Base-by-base conservation (phyloP, 2,888 invertebrate genomes). In the Clanis bilineata region DNA sequence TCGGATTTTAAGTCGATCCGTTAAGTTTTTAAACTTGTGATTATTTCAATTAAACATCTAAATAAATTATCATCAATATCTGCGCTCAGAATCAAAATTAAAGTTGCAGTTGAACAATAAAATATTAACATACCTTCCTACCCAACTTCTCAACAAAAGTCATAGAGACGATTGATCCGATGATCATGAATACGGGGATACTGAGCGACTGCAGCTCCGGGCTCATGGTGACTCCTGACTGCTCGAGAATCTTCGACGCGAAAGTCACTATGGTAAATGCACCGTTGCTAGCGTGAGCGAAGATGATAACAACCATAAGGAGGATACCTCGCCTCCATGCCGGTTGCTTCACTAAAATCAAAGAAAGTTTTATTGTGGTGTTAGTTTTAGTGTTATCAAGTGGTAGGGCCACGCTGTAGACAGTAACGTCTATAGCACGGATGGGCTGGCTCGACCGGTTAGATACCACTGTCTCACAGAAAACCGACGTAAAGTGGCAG, bases 281-380 rank as follows among this genome's bases (percentile, higher is more conserved):
- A 7, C 82, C 84, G 61, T 77, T 79, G 18, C 67, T 54, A 0
- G 70, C 77, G 12, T 78, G 79, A 0, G 60, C 61, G 0, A 70
- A 3, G 44, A 76, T 67, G 1, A 76, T 45, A 1, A 69, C 18
- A 1, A 64, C 54, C 64, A 79, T 74, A 3, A 76, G 62, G 0
- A 73, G 6, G 15, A 79, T 74, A 0, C 75, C 81, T 25, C 68
- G 74, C 2, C 82, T 71, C 84, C 84, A 83, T 0, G 72, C 68
- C 32, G 68, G 74, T 44, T 79, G 68, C 62, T 73, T 76, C 15
- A 82, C 83, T 84, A 65, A 21, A 77, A 76, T 28, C 10, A 38
- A 45, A 56, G n/a, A n/a, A n/a, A n/a, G n/a, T n/a, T n/a, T n/a
- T n/a, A n/a, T n/a, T n/a, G n/a, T n/a, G n/a, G n/a, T n/a, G n/a